Conservation (phyloP, 2,797 vertebrate genomes). For the Odontamblyopus rebecca region DNA sequence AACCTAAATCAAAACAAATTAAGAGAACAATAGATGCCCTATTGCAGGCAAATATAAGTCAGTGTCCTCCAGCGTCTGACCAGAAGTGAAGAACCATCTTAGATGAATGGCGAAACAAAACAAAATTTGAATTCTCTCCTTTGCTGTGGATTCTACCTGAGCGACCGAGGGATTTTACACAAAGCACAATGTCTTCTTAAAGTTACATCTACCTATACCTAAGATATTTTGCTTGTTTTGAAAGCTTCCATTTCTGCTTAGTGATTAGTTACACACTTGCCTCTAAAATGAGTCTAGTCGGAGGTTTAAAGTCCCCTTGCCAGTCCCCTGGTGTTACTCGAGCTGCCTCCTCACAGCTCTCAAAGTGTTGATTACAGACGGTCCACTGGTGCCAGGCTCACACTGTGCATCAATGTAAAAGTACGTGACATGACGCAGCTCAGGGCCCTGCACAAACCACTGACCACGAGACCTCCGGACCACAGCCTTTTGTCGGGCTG, state of each 20-base stretch:
- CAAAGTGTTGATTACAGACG: conserved; percentile 65
- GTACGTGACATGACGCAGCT: background rate
- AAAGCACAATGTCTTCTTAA: too few species aligned
- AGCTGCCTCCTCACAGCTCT: conserved; percentile 53
- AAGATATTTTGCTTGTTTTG: background rate
- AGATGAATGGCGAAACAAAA: too few species aligned
- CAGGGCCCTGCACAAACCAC: background rate
- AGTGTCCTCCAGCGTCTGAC: too few species aligned
- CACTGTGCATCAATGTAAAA: conserved; percentile 15
- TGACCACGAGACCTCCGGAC: background rate
- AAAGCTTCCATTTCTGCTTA: background rate
- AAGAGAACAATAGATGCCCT: too few species aligned
- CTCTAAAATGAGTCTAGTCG: background rate
- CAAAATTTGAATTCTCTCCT: too few species aligned
- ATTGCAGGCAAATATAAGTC: too few species aligned
- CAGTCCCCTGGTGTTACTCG: conserved; percentile 53
- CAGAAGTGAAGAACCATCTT: too few species aligned
- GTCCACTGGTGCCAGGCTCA: conserved; percentile 42
- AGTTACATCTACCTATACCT: too few species aligned
- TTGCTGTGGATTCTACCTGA: too few species aligned
- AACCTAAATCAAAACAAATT: too few species aligned
- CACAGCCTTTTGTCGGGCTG: conserved; percentile 12
- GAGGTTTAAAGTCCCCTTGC: conserved; percentile 8
- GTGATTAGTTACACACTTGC: background rate
- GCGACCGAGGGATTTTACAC: too few species aligned